phyloP scores from a whole-genome alignment of 2,888 invertebrate genomes.

The Ormyrus pomaceus region DNA sequence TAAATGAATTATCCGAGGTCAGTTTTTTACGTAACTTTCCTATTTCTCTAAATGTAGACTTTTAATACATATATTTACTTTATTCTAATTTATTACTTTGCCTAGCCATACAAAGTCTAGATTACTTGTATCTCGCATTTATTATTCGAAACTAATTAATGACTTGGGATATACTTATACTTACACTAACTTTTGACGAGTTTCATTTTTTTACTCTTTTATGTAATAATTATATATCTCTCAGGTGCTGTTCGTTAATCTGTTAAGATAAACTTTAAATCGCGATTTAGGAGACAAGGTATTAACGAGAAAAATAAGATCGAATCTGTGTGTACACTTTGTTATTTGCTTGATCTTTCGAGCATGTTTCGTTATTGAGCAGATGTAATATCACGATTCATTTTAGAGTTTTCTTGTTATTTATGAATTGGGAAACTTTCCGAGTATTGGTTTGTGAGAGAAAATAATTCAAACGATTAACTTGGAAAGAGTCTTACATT shows the following conservation, averaged over 20 bases:
- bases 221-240: conserved; percentile 42
- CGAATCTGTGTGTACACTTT: conserved; percentile 21
- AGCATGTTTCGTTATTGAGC: conserved; percentile 33
- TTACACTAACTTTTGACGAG: conserved; percentile 6
- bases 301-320: conserved; percentile 30
- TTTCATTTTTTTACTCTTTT: conserved; percentile 23
- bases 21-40: conserved; percentile 75
- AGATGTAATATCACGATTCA: neutral
- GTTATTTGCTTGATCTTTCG: conserved; percentile 24
- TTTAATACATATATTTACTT: conserved; percentile 35
- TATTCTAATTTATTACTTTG: conserved; percentile 32
- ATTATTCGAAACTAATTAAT: conserved; percentile 30
- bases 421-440: conserved; percentile 8
- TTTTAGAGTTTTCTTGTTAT: conserved; percentile 14
- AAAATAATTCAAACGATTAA: too few relatives aligned
- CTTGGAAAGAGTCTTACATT: conserved; percentile 22
- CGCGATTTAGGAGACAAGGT: conserved; percentile 38
- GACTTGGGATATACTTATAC: conserved; percentile 18
- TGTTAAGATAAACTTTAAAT: conserved; percentile 28
- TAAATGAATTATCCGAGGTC: conserved; percentile 66
- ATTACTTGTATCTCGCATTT: conserved; percentile 26
- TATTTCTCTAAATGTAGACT: conserved; percentile 70
- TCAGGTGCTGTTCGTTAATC: conserved; percentile 38
- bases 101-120: conserved; percentile 31
- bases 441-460: neutral